A percentile compares a stretch with the other conserved stretches of the same genome.
These are phyloP conservation scores for Vombatus ursinus DNA, from an alignment of 2,113 vertebrate species.

Conservation along the genomic window DNA sequence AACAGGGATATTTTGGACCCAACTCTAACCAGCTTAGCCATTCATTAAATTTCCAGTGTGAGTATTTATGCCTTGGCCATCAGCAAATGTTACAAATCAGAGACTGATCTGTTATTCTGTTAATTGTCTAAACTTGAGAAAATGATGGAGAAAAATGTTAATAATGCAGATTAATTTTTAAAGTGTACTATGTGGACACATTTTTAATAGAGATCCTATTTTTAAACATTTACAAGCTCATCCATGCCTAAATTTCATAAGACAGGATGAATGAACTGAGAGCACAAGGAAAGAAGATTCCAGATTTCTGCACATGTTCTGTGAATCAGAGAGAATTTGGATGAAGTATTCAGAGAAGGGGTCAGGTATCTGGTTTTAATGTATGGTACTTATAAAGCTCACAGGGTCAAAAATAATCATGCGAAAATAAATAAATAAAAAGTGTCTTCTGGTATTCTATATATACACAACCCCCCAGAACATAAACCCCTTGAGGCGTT, in stretches of 20 bases:
- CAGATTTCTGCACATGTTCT: neutral
- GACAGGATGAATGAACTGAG: neutral
- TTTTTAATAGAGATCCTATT: neutral
- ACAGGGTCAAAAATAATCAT: neutral
- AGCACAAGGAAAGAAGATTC: conserved; percentile 20
- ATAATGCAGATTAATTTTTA: neutral
- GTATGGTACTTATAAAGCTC: neutral
- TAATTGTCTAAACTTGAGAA: neutral
- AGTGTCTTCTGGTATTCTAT: neutral
- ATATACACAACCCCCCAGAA: neutral
- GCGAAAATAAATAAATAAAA: neutral
- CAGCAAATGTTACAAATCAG: neutral
- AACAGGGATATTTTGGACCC: neutral
- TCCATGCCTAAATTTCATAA: neutral
- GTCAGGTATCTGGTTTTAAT: neutral
- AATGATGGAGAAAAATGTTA: neutral
- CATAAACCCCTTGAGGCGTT: neutral
- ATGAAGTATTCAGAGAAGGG: neutral
- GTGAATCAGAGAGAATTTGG: neutral
- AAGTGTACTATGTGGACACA: neutral
- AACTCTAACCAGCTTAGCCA: neutral
- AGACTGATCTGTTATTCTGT: neutral
- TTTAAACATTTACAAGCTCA: neutral
- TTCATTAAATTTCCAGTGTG: neutral
- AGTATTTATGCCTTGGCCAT: neutral